Percentiles rank a stretch among this genome's conserved stretches.
phyloP scores from a whole-genome alignment of 53 echinoderm and acorn worm species.

The Holothuria leucospilota region DNA sequence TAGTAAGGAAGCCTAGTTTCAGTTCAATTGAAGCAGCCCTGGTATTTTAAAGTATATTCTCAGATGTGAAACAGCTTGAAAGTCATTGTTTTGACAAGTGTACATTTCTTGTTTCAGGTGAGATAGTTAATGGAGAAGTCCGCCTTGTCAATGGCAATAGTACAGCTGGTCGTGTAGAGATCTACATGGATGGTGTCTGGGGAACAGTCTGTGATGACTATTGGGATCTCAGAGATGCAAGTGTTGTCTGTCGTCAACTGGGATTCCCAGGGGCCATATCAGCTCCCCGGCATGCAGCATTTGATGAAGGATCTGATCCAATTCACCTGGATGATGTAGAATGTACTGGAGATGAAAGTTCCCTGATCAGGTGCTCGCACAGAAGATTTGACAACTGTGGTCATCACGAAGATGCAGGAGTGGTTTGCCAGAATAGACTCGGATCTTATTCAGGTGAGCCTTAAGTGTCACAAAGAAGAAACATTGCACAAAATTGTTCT shows the following conservation, averaged over 20 bases:
- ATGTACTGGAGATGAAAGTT: slow-evolving; percentile 9
- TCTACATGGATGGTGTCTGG: slow-evolving; percentile 5
- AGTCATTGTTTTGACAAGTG: no score
- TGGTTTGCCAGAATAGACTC: slow-evolving; percentile 33
- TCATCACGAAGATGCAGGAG: slow-evolving; percentile 37
- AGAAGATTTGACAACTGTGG: background rate
- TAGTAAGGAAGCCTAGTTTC: no score
- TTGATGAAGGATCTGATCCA: background rate
- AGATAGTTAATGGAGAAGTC: background rate
- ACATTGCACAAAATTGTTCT: no score
- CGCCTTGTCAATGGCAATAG: slow-evolving; percentile 6
- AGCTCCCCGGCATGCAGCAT: background rate
- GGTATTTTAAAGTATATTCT: no score
- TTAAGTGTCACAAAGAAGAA: no score
- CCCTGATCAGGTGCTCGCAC: background rate
- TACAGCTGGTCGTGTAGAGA: slow-evolving; percentile 17
- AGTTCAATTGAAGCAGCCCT: no score
- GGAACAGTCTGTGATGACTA: slow-evolving; percentile 37
- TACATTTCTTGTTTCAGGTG: background rate
- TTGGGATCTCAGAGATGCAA: slow-evolving; percentile 19
- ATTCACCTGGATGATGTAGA: background rate
- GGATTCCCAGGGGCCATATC: background rate
- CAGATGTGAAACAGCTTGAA: no score
- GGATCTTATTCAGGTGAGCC: no score
- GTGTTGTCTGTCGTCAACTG: slow-evolving; percentile 20